These are phyloP conservation scores for Polypedilum vanderplanki DNA, from an alignment of 1,140 invertebrate species.

Conservation along the genomic window DNA sequence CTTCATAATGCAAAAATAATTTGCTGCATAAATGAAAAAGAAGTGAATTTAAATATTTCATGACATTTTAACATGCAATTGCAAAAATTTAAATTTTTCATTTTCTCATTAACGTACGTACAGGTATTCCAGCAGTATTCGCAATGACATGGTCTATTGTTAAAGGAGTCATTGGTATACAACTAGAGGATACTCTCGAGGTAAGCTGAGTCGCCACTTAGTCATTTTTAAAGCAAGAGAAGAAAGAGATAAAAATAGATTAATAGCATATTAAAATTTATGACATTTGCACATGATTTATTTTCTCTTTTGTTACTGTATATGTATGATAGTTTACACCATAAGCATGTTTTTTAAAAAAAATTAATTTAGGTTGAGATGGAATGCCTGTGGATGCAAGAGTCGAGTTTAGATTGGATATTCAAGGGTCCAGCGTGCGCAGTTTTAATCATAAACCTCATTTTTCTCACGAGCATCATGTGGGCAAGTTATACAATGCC, in stretches of 20 bases:
- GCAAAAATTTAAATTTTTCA: too few species aligned
- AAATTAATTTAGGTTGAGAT: conserved; percentile 28
- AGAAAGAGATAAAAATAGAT: too few species aligned
- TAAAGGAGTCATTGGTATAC: neutral
- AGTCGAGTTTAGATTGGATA: conserved; percentile 69
- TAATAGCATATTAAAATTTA: neutral
- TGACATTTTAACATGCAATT: too few species aligned
- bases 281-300: neutral
- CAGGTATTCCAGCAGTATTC: neutral
- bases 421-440: conserved; percentile 66
- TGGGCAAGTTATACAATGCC: too few species aligned
- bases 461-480: conserved; percentile 83
- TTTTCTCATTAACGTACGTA: too few species aligned
- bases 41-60: too few species aligned
- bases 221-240: too few species aligned
- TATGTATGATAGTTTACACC: too few species aligned
- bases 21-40: too few species aligned
- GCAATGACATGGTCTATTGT: neutral
- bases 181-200: neutral
- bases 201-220: neutral
- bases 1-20: too few species aligned
- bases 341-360: neutral
- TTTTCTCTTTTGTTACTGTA: too few species aligned
- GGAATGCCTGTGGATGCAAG: conserved; percentile 62
- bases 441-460: conserved; percentile 71